Percentiles rank a stretch among this genome's conserved stretches.
Conservation (phyloP, 1,140 invertebrate species). For the Melipona quadrifasciata region DNA sequence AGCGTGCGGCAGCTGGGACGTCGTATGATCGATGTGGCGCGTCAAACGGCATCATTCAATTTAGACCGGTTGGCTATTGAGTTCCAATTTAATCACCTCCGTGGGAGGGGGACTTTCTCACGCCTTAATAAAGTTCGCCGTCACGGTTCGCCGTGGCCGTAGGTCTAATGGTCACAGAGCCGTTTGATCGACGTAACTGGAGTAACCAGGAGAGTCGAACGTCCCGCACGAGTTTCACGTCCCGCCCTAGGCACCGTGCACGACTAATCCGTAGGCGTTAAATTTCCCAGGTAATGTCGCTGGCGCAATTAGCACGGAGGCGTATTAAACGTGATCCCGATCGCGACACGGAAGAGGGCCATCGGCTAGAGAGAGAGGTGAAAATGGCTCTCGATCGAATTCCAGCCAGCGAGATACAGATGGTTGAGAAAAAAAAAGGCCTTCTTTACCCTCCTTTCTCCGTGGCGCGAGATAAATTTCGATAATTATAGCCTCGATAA, state of each 20-base stretch:
- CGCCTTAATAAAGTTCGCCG: conserved; percentile 26
- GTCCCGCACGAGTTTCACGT: neutral
- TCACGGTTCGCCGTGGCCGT: neutral
- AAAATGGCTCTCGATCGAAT: neutral
- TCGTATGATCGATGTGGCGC: conserved; percentile 25
- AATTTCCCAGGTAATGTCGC: conserved; percentile 7
- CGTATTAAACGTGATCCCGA: conserved; percentile 22
- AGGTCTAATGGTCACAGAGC: conserved; percentile 1
- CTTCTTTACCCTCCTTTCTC: conserved; percentile 54
- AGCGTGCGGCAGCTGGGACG: neutral
- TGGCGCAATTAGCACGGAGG: conserved; percentile 12
- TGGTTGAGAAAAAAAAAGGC: neutral
- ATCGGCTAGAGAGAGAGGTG: conserved; percentile 8
- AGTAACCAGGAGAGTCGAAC: neutral
- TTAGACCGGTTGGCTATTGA: conserved; percentile 1
- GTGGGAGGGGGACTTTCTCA: conserved; percentile 26
- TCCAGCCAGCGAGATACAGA: conserved; percentile 18
- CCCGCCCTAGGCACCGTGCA: neutral
- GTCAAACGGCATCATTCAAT: conserved; percentile 33
- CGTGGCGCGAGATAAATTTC: conserved; percentile 52
- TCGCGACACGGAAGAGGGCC: too few relatives aligned
- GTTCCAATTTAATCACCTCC: conserved; percentile 32
- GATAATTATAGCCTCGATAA: conserved; percentile 59
- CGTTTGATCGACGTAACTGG: conserved; percentile 37
- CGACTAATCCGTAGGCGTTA: conserved; percentile 13